Base-by-base conservation (phyloP, 2,797 vertebrate species). In the Loris lydekkerianus region DNA sequence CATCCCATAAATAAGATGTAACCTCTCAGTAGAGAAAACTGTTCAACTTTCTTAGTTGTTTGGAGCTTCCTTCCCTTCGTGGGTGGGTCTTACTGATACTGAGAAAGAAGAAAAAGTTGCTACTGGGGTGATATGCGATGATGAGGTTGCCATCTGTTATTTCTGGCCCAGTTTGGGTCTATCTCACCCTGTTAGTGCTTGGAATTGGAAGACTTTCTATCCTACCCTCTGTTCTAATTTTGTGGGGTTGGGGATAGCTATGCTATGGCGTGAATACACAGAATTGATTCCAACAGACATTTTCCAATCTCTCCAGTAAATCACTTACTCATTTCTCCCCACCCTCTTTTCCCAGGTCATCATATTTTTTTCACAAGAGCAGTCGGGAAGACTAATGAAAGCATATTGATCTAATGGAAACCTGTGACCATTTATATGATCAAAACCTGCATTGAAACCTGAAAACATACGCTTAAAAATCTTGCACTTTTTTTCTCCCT, bases 11-110 rank as follows among this genome's bases (percentile, higher is more conserved):
- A 49, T 21, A 87, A 85, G 85, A 85, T 53, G 37, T 61, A 58
- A 53, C n/a, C 27, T 91, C 88, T 92, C 37, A 43, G 25, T 37
- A 90, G 65, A 87, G 86, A 92, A 83, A 86, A 95, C 49, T 53
- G 61, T 40, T 40, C 56, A 75, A 23, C 76, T 78, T 93, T 78
- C n/a, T 86, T 65, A 61, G 61, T 61, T 70, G 9, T 81, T 85
- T 63, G 49, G 65, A 88, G 72, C 85, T 65, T 86, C 91, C 80
- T 94, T 49, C n/a, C 80, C 40, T 29, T 85, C 61, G 58, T 77
- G 20, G 40, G 85, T 75, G 40, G 76, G 67, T 87, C 46, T 84
- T 73, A n/a, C 76, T 75, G 29, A 49, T 86, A 70, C 1, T 61
- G 84, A 95, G 31, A 72, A 87, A 76, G 96, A 86, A 90, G 92